Conservation (phyloP, 30 jellyfish, hydroid and myxozoan species). For the Pseudorhiza aurosa region DNA sequence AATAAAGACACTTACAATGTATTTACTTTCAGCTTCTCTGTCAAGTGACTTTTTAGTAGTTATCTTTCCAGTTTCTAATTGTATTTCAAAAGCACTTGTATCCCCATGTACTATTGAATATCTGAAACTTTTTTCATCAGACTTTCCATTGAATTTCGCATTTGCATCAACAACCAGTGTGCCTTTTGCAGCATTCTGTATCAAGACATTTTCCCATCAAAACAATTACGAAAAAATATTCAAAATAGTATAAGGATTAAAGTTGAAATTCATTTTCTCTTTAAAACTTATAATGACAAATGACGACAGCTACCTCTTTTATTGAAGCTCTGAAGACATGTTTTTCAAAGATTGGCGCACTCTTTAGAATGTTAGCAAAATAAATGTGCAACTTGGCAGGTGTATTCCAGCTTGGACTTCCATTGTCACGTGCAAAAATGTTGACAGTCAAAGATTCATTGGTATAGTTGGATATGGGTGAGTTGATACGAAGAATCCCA, state of each 20-base stretch:
- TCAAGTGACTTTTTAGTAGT: constrained; percentile 39
- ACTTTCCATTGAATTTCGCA: constrained; percentile 59
- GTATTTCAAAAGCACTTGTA: constrained; percentile 9
- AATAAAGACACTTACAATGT: constrained; percentile 23
- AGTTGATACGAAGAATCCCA: constrained; percentile 45
- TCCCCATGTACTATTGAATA: constrained; percentile 52
- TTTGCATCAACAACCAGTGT: constrained; percentile 46
- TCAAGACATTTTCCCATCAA: not conserved
- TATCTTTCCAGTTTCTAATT: constrained; percentile 59
- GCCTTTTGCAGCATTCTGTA: constrained; percentile 52
- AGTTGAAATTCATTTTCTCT: too few species aligned
- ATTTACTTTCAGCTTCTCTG: constrained; percentile 36
- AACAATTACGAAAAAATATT: not conserved
- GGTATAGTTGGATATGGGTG: constrained; percentile 1
- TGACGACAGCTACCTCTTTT: constrained; percentile 70
- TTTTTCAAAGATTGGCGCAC: constrained; percentile 55
- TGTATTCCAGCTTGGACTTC: constrained; percentile 5
- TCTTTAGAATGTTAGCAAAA: constrained; percentile 33
- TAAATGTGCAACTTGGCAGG: constrained; percentile 37
- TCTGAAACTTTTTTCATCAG: constrained; percentile 32
- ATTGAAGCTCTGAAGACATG: constrained; percentile 13
- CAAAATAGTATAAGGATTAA: not conserved
- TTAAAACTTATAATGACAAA: not conserved
- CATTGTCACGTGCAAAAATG: constrained; percentile 34
- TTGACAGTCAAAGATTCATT: constrained; percentile 24